These are phyloP conservation scores for Amia ocellicauda DNA, from an alignment of 2,113 vertebrate species.

Conservation along the genomic window DNA sequence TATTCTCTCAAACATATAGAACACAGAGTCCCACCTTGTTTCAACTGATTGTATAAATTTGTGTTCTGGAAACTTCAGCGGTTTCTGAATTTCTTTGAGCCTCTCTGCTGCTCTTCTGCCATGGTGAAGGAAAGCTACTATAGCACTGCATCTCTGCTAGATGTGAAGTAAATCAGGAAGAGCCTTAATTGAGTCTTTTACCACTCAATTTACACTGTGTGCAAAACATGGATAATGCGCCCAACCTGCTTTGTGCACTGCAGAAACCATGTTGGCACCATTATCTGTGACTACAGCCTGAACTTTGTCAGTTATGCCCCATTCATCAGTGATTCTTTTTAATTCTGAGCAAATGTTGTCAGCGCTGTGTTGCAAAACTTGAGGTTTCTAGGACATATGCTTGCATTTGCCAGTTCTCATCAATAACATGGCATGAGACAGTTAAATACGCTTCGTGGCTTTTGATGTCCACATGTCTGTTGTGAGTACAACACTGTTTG, in stretches of 20 bases:
- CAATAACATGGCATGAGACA: constrained; percentile 20
- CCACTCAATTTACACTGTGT: constrained; percentile 32
- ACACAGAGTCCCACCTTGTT: constrained; percentile 36
- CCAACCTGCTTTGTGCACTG: constrained; percentile 30
- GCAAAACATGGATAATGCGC: constrained; percentile 35
- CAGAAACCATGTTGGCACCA: constrained; percentile 31
- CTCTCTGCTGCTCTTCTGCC: constrained; percentile 29
- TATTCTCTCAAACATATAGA: constrained; percentile 36
- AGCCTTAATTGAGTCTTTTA: constrained; percentile 36
- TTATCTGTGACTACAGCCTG: constrained; percentile 34
- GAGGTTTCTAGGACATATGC: constrained; percentile 23
- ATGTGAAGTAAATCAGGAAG: constrained; percentile 19
- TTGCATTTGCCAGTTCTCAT: no score
- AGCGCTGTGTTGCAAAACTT: constrained; percentile 32
- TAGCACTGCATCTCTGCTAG: constrained; percentile 19
- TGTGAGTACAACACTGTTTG: no score
- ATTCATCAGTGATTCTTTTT: constrained; percentile 27
- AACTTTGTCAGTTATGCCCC: constrained; percentile 30
- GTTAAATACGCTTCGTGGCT: constrained; percentile 23
- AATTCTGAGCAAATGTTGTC: constrained; percentile 26
- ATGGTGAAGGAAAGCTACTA: constrained; percentile 37
- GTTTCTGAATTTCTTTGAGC: constrained; percentile 37
- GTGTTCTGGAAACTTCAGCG: constrained; percentile 29
- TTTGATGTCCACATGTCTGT: no score
- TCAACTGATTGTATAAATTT: constrained; percentile 36